Evolutionary conservation across 2,888 invertebrate genomes (phyloP), one percentile per base, ranked within the genome.

Genomic region (Thalpophila matura): DNA sequence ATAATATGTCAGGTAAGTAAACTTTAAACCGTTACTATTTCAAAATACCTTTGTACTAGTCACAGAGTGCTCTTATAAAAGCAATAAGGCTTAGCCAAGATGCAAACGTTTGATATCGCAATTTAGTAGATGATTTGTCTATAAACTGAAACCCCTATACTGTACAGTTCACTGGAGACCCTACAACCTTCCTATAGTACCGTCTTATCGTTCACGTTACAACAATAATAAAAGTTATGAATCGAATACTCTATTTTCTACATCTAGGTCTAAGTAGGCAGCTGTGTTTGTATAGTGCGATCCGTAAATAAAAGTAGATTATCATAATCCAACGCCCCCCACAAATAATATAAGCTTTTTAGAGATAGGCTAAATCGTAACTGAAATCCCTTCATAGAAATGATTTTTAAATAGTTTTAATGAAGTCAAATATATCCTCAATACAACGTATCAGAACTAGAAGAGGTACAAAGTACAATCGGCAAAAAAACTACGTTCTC

Each of bases 261-360:
- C 63, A 60, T 53, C 68, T 58, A 68, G 72, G 35, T 56, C 37
- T 56, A 24, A 40, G 26, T 22, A 37, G 27, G 14, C 74, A 75
- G 60, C 75, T 75, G 75, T 75, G 61, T 57, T 74, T 67, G 57
- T 33, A 18, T 12, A 50, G 31, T 10, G 20, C 18, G 29, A 51
- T 16, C 35, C 31, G 43, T 27, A 16, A 50, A 40, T 53, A 33
- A 40, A 47, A 31, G 6, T 50, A 42, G n/a, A n/a, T n/a, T n/a
- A n/a, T n/a, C n/a, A 38, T 37, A 67, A 46, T 38, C 42, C 7
- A 9, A 18, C 0, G 12, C 46, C 53, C 20, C 55, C 45, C 33
- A 67, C 43, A 50, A 49, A 53, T n/a, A n/a, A n/a, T 24, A 14
- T 42, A 24, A 51, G 43, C 31, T 35, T 29, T 18, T 37, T 47